Evolutionary conservation across 2,113 vertebrate species (phyloP).

Genomic region (Sceloporus tristichus): DNA sequence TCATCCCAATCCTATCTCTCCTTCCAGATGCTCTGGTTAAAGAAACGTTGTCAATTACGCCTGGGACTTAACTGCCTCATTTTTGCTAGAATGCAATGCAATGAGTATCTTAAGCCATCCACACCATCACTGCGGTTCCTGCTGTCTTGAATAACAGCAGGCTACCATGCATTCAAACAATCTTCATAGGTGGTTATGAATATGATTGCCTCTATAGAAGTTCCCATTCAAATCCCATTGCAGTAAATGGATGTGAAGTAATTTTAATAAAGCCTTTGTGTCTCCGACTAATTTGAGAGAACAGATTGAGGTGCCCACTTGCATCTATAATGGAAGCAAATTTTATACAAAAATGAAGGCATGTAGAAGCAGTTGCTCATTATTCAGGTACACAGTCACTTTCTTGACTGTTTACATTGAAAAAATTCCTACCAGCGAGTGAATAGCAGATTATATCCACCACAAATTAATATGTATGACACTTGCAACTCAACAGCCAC

Average conservation of each 20-base stretch:
- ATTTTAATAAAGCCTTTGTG: not conserved
- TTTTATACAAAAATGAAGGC: constrained; percentile 19
- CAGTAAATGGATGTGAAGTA: constrained; percentile 22
- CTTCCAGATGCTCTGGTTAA: constrained; percentile 37
- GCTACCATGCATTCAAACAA: constrained; percentile 12
- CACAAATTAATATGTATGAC: constrained; percentile 38
- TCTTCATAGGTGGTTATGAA: constrained; percentile 20
- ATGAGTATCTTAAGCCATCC: constrained; percentile 12
- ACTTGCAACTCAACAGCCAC: constrained; percentile 13
- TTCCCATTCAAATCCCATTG: constrained; percentile 40
- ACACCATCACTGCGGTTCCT: not conserved
- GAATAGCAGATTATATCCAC: not conserved
- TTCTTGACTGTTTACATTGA: constrained; percentile 4
- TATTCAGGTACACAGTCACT: constrained; percentile 34
- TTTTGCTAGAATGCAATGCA: not conserved
- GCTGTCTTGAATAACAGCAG: constrained; percentile 4
- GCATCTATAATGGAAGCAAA: constrained; percentile 1
- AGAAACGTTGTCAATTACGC: constrained; percentile 23
- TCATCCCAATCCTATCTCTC: not conserved
- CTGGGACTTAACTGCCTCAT: not conserved
- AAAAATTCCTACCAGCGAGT: not conserved
- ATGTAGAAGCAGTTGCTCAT: not conserved
- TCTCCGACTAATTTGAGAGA: constrained; percentile 24
- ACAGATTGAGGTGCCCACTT: not conserved
- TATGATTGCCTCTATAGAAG: constrained; percentile 8